phyloP scores from a whole-genome alignment of 2,797 vertebrate species.

The Halcyon leucocephala region DNA sequence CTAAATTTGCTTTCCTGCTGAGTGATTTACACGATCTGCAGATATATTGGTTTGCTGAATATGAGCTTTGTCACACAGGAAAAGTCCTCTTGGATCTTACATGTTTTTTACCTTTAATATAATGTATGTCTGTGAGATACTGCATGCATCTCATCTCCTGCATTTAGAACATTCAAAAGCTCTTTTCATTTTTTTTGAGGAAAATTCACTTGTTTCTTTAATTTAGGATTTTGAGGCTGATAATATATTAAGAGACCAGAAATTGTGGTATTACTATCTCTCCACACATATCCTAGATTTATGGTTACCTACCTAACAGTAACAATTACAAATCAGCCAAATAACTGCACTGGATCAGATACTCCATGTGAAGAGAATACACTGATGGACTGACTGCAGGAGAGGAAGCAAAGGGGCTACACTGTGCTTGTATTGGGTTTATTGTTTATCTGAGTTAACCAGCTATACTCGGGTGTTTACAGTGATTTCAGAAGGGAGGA shows the following conservation, averaged over 20 bases:
- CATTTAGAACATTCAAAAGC: background rate
- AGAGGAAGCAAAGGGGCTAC: background rate
- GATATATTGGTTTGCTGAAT: background rate
- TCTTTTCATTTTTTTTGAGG: background rate
- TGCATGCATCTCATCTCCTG: background rate
- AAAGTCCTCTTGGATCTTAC: background rate
- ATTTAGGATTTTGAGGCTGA: background rate
- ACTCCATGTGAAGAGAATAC: background rate
- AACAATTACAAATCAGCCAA: background rate
- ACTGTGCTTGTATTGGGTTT: background rate
- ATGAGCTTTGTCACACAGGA: background rate
- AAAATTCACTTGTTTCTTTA: background rate
- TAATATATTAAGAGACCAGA: background rate
- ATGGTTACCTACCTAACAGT: background rate
- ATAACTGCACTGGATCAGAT: background rate
- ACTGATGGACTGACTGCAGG: accelerated
- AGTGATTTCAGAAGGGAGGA: background rate
- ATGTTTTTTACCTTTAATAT: background rate
- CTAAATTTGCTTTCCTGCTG: background rate
- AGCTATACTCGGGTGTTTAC: background rate
- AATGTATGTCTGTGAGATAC: background rate
- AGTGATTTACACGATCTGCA: background rate
- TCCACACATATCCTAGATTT: background rate
- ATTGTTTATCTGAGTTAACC: background rate
- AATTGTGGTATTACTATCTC: background rate